Conservation (phyloP, 2,888 invertebrate species). For the Diarsia dahlii region DNA sequence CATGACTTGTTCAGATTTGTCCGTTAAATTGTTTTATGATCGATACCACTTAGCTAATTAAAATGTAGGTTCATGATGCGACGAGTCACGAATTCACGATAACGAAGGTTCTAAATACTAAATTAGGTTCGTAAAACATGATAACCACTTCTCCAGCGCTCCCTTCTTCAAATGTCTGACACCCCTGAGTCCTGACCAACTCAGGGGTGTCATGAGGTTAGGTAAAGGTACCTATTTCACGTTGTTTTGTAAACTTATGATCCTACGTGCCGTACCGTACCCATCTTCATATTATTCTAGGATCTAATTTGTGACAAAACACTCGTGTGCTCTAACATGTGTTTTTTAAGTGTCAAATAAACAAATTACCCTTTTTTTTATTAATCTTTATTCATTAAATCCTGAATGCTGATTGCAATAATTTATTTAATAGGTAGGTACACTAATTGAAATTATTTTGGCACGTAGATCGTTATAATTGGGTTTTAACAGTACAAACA, state of each 20-base stretch:
- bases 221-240: no score
- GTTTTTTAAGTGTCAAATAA: no score
- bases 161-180: conserved; percentile 7
- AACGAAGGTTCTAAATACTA: conserved; percentile 13
- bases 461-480: background rate
- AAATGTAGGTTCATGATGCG: conserved; percentile 25
- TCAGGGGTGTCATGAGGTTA: background rate
- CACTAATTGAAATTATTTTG: background rate
- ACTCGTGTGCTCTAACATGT: no score
- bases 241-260: no score
- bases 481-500: background rate
- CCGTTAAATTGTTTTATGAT: conserved; percentile 31
- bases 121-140: conserved; percentile 2
- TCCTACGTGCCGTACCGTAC: no score
- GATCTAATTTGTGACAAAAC: no score
- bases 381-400: no score
- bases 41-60: conserved; percentile 35
- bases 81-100: conserved; percentile 37
- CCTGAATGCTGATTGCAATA: background rate
- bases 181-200: no score
- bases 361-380: no score
- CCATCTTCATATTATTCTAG: no score
- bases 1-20: conserved; percentile 2
- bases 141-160: conserved; percentile 3
- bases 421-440: conserved; percentile 1